Conservation (phyloP, 2,888 invertebrate species). For the Cheiracanthium punctorium region DNA sequence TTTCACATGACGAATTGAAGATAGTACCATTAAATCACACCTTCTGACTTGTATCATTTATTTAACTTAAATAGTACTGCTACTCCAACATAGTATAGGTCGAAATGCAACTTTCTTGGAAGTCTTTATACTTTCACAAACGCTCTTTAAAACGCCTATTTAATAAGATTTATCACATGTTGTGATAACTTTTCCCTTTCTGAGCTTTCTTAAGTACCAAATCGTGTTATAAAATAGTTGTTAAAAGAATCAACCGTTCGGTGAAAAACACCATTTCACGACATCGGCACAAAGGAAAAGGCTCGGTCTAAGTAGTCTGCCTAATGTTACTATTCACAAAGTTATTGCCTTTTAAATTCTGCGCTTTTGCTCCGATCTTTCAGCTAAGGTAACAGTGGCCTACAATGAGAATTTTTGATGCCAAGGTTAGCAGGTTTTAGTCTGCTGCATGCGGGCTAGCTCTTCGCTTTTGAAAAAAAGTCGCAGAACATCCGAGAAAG, state of each 20-base stretch:
- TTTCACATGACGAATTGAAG: too few relatives aligned
- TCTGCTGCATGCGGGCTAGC: conserved; percentile 14
- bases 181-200: too few relatives aligned
- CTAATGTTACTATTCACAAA: conserved; percentile 19
- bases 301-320: not conserved
- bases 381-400: conserved; percentile 49
- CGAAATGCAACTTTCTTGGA: too few relatives aligned
- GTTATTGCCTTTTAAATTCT: conserved; percentile 35
- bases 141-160: too few relatives aligned
- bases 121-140: too few relatives aligned
- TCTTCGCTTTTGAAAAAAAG: conserved; percentile 30
- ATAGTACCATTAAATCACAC: too few relatives aligned
- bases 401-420: conserved; percentile 46
- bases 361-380: conserved; percentile 24
- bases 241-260: not conserved
- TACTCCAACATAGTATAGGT: too few relatives aligned
- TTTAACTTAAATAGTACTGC: too few relatives aligned
- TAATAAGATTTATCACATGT: too few relatives aligned
- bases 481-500: conserved; percentile 10
- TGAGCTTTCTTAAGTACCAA: too few relatives aligned
- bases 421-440: conserved; percentile 65
- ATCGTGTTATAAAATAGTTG: not conserved
- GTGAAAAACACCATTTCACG: not conserved
- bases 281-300: not conserved
- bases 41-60: too few relatives aligned